A percentile compares a stretch with the other conserved stretches of the same genome.
Conservation (phyloP, 1,140 invertebrate species). For the Maniola jurtina region DNA sequence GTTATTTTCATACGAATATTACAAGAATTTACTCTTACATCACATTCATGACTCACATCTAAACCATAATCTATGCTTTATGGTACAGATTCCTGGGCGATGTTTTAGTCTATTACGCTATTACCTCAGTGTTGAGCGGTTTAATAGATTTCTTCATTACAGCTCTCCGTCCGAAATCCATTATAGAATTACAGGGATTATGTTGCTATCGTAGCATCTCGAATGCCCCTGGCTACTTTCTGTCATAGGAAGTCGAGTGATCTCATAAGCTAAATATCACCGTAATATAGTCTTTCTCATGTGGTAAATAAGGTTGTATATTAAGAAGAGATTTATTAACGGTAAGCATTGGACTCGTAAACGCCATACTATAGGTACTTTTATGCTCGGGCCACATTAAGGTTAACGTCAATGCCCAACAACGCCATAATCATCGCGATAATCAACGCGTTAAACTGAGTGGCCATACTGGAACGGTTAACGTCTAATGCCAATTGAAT, state of each 20-base stretch:
- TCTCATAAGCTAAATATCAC: background rate
- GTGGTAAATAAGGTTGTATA: background rate
- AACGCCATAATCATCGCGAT: too few species aligned
- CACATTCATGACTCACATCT: too few species aligned
- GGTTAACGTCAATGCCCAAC: too few species aligned
- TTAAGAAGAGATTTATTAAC: background rate
- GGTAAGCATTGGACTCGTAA: background rate
- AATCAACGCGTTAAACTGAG: too few species aligned
- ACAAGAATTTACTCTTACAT: too few species aligned
- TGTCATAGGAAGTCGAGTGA: constrained; percentile 3
- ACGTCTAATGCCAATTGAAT: too few species aligned
- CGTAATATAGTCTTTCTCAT: background rate
- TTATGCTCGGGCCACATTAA: too few species aligned
- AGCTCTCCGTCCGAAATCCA: background rate
- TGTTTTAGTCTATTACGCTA: constrained; percentile 3
- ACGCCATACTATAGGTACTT: background rate
- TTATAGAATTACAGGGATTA: background rate
- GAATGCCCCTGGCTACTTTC: background rate
- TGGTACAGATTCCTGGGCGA: background rate
- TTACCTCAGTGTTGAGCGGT: constrained; percentile 14
- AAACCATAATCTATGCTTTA: too few species aligned
- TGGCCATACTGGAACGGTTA: too few species aligned
- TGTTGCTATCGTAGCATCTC: background rate
- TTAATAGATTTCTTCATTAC: constrained; percentile 49
- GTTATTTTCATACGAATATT: too few species aligned